A percentile compares a stretch with the other conserved stretches of the same genome.
Evolutionary conservation across 1,140 invertebrate genomes (phyloP).

Genomic region (Mizuhopecten yessoensis): DNA sequence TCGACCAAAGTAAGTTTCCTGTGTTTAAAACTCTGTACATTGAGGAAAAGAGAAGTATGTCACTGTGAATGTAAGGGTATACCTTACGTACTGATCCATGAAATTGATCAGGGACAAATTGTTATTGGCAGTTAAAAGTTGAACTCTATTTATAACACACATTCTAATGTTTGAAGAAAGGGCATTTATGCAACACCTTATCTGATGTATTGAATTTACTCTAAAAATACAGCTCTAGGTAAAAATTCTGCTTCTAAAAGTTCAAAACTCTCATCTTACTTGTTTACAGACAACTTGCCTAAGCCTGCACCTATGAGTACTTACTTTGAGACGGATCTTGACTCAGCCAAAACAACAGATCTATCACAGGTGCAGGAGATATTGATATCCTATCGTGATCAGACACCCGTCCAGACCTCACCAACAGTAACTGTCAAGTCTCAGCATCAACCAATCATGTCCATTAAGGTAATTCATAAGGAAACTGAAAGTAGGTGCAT

Average conservation of each 20-base stretch:
- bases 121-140: no score
- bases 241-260: no score
- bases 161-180: no score
- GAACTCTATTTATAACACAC: no score
- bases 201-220: no score
- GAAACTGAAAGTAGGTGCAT: background rate
- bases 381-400: conserved; percentile 53
- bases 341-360: conserved; percentile 88
- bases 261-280: no score
- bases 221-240: no score
- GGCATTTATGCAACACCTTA: no score
- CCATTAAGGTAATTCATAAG: conserved; percentile 12
- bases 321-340: conserved; percentile 96
- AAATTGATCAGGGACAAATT: no score
- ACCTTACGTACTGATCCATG: no score
- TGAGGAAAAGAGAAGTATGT: background rate
- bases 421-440: background rate
- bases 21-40: background rate
- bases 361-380: conserved; percentile 67
- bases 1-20: background rate
- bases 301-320: conserved; percentile 80
- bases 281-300: conserved; percentile 45
- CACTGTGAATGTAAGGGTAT: no score
- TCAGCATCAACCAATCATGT: background rate
- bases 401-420: background rate